phyloP scores from a whole-genome alignment of 2,888 invertebrate species.

The Ariolimax columbianus region DNA sequence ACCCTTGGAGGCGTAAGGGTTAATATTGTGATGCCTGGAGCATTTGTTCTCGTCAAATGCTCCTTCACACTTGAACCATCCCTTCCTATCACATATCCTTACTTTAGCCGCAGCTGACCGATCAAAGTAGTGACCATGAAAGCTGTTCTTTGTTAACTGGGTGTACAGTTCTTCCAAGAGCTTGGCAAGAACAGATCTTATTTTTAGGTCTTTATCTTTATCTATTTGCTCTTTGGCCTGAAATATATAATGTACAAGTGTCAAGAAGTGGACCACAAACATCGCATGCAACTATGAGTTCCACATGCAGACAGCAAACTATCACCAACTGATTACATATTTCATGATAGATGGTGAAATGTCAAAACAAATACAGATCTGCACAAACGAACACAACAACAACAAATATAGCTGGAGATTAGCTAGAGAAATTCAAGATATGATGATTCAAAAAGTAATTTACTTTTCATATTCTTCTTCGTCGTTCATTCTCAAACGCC shows the following conservation, averaged over 20 bases:
- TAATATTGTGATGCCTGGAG: constrained; percentile 68
- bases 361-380: no score
- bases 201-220: constrained; percentile 61
- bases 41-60: constrained; percentile 70
- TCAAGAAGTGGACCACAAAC: no score
- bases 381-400: no score
- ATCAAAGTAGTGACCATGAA: constrained; percentile 69
- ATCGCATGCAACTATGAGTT: no score
- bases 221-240: constrained; percentile 74
- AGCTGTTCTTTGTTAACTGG: constrained; percentile 65
- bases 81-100: constrained; percentile 73
- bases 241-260: not conserved
- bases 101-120: constrained; percentile 60
- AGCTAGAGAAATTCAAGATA: no score
- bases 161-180: constrained; percentile 60
- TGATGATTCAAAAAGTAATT: no score
- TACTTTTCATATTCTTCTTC: no score
- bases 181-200: constrained; percentile 59
- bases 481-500: no score
- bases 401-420: no score
- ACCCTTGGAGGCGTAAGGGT: constrained; percentile 70
- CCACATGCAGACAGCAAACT: no score
- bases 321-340: no score
- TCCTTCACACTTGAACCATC: constrained; percentile 77
- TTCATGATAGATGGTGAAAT: no score